These are phyloP conservation scores for Elaphurus davidianus DNA, from an alignment of 2,113 vertebrate species.

Conservation along the genomic window DNA sequence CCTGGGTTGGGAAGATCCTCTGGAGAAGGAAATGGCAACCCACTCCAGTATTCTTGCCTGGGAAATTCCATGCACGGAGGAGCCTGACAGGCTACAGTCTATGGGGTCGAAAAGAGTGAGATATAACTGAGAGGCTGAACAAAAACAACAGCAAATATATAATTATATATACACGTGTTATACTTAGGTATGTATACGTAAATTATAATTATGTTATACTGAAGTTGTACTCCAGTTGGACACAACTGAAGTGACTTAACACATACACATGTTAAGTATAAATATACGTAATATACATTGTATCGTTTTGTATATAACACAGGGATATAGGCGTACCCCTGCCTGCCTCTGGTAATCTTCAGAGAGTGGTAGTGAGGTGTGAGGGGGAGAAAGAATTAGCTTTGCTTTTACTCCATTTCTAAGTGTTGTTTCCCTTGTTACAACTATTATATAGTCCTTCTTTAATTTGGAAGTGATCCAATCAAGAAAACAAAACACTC, in stretches of 20 bases:
- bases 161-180: not conserved
- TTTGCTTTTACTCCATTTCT: not conserved
- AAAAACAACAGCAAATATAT: too few species aligned
- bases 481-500: not conserved
- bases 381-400: not conserved
- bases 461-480: not conserved
- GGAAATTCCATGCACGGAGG: not conserved
- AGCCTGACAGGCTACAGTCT: not conserved
- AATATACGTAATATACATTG: not conserved
- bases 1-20: not conserved
- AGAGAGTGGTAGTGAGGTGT: not conserved
- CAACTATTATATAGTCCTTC: not conserved
- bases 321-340: accelerated
- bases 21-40: not conserved
- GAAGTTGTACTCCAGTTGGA: not conserved
- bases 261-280: not conserved
- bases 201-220: not conserved
- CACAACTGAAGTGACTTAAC: not conserved
- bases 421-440: not conserved
- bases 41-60: not conserved
- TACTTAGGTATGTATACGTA: not conserved
- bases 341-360: not conserved
- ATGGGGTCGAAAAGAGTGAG: accelerated
- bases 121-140: not conserved
- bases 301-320: not conserved